Conservation (phyloP, 2,113 vertebrate species). For the Dolichotis patagonum region DNA sequence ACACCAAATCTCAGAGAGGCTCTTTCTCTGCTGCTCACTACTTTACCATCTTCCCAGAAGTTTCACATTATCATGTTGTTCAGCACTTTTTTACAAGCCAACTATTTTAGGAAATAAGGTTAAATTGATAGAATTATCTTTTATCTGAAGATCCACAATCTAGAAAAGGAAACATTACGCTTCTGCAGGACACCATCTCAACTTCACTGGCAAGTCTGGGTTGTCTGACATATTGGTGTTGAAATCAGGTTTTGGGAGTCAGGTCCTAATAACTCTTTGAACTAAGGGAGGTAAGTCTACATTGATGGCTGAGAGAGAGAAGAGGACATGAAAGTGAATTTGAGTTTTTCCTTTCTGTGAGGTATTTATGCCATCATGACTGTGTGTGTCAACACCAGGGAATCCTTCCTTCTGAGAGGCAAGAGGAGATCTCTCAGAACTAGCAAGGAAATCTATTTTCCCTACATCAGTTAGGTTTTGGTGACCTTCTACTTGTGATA, state of each 20-base stretch:
- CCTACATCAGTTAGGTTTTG: neutral
- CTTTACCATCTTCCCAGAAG: neutral
- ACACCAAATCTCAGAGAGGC: too few species aligned
- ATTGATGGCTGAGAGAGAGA: neutral
- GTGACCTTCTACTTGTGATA: neutral
- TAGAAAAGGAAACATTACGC: neutral
- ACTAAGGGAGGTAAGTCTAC: neutral
- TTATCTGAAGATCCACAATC: neutral
- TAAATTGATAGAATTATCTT: neutral
- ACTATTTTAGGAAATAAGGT: neutral
- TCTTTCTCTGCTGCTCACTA: too few species aligned
- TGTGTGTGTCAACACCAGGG: neutral
- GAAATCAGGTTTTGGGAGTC: neutral
- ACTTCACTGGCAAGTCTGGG: neutral
- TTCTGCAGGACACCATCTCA: neutral
- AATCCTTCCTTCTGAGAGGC: neutral
- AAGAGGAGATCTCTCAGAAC: neutral
- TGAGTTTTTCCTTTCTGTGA: neutral
- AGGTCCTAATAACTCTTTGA: neutral
- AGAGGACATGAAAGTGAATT: neutral
- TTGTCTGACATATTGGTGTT: neutral
- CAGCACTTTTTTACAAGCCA: neutral
- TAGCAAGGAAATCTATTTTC: neutral
- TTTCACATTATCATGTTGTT: neutral
- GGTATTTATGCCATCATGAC: neutral